Evolutionary conservation across 92 coral and sea anemone genomes (phyloP).

Genomic region (Anthopleura xanthogrammica): DNA sequence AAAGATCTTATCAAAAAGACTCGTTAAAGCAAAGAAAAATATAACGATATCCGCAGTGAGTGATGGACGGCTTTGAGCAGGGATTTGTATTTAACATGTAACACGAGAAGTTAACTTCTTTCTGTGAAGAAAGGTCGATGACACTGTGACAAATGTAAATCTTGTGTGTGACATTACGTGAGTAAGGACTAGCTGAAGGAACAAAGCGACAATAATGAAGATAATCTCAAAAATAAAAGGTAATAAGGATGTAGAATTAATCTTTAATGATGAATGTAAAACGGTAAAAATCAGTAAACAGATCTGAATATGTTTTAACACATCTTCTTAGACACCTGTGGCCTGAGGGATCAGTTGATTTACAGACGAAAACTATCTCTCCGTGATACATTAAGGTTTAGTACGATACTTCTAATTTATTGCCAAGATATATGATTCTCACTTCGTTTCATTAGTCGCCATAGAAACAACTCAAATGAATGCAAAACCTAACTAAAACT

Average conservation of each 20-base stretch:
- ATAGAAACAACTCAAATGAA: too few species aligned
- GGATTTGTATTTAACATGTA: constrained; percentile 21
- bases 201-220: neutral
- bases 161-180: constrained; percentile 10
- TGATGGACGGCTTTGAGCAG: constrained; percentile 16
- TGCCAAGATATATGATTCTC: neutral
- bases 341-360: neutral
- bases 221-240: neutral
- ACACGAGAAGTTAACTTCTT: constrained; percentile 10
- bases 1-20: constrained; percentile 35
- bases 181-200: neutral
- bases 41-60: constrained; percentile 7
- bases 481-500: too few species aligned
- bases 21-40: constrained; percentile 16
- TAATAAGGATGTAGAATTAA: neutral
- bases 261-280: neutral
- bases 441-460: neutral
- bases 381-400: neutral
- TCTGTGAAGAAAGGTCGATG: constrained; percentile 12
- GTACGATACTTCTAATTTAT: neutral
- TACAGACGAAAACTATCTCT: neutral
- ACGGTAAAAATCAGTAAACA: too few species aligned
- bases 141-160: neutral
- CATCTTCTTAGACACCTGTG: neutral
- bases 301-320: neutral